Percentiles rank a stretch among this genome's conserved stretches.
phyloP scores from a whole-genome alignment of 2,113 vertebrate species.

The Scortum barcoo region DNA sequence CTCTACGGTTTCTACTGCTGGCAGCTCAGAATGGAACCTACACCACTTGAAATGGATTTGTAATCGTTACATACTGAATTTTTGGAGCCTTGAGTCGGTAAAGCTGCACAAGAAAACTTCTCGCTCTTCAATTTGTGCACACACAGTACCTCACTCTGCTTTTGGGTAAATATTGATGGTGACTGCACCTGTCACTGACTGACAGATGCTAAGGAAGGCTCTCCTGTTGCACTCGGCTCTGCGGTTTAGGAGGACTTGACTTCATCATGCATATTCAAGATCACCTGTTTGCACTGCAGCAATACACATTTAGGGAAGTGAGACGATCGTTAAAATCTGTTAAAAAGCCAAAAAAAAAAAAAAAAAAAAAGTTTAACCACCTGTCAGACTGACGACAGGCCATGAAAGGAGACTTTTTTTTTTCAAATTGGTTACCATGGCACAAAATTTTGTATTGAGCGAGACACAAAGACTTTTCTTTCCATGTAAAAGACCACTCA shows the following conservation, averaged over 20 bases:
- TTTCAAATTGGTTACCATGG: too few relatives aligned
- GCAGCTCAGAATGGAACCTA: neutral
- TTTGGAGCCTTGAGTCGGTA: constrained; percentile 17
- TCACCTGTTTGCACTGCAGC: constrained; percentile 47
- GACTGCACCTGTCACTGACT: constrained; percentile 22
- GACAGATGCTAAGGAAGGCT: constrained; percentile 20
- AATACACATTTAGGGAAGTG: neutral
- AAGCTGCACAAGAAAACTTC: constrained; percentile 11
- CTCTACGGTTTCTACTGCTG: neutral
- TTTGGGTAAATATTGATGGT: constrained; percentile 7
- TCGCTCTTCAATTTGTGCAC: constrained; percentile 27
- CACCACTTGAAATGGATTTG: constrained; percentile 30
- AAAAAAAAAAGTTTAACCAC: neutral
- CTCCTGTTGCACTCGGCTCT: constrained; percentile 1
- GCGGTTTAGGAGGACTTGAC: constrained; percentile 22
- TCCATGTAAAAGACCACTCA: neutral
- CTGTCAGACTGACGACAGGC: neutral
- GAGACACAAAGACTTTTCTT: neutral
- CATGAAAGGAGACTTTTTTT: constrained; percentile 7
- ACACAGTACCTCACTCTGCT: neutral
- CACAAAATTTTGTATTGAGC: neutral
- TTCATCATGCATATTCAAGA: constrained; percentile 53
- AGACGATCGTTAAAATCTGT: constrained; percentile 3
- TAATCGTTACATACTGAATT: constrained; percentile 31
- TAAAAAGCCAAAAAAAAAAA: constrained; percentile 12